These are phyloP conservation scores for Nannobrachium achirus DNA, from an alignment of 2,113 vertebrate species.

Conservation along the genomic window DNA sequence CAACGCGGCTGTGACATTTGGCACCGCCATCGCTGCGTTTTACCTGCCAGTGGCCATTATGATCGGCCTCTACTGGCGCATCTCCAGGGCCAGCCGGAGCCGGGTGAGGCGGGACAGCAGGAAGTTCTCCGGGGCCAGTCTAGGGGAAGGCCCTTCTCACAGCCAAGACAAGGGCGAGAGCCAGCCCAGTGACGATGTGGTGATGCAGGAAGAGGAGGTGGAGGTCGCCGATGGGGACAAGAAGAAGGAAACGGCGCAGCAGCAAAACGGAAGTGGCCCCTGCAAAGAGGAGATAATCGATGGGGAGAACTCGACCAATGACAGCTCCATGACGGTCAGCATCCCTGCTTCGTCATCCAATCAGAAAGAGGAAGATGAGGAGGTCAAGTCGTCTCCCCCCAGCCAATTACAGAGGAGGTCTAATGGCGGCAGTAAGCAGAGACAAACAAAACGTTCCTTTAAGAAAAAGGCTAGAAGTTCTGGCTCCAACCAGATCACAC, in stretches of 20 bases:
- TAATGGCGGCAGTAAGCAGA: conserved; percentile 19
- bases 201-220: conserved; percentile 11
- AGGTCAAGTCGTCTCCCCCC: conserved; percentile 15
- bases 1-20: conserved; percentile 92
- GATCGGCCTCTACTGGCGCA: conserved; percentile 94
- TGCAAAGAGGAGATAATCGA: conserved; percentile 4
- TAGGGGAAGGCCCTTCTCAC: conserved; percentile 82
- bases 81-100: conserved; percentile 94
- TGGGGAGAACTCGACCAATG: conserved; percentile 21
- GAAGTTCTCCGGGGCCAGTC: conserved; percentile 75
- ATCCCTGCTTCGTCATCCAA: conserved; percentile 48
- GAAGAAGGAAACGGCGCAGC: conserved; percentile 48
- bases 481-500: neutral
- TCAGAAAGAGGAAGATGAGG: neutral
- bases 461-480: neutral
- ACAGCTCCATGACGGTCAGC: conserved; percentile 18
- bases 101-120: conserved; percentile 87
- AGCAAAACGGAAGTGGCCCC: conserved; percentile 51
- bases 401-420: conserved; percentile 3
- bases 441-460: conserved; percentile 41
- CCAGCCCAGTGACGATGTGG: conserved; percentile 78
- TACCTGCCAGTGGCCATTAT: conserved; percentile 96
- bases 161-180: conserved; percentile 83
- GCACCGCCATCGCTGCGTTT: conserved; percentile 97
- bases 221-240: conserved; percentile 42